Evolutionary conservation across 2,797 vertebrate genomes (phyloP), one percentile per base, ranked within the genome.

Genomic region (Acanthornis magna): DNA sequence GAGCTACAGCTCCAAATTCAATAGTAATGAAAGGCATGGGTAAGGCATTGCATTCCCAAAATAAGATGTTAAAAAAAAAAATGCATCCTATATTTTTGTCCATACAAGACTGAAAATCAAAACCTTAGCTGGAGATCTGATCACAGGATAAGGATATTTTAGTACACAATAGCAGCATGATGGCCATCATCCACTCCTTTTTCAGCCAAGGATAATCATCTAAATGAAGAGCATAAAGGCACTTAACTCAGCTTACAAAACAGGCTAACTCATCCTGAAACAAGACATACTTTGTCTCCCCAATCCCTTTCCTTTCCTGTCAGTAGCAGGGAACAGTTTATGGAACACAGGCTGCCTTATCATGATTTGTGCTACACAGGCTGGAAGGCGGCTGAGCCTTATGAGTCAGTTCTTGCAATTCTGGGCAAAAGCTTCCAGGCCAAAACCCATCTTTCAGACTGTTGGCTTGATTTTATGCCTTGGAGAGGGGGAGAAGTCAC

Each of bases 361-460:
- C 29, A 1, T 81, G 55, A 76, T 67, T 86, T 85, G 75, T 72
- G 67, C 75, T 89, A 66, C 25, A 76, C 12, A 65, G 70, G 51
- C 83, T 92, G 85, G 60, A 92, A 96, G 81, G 67, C 14, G 79
- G 47, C 34, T 81, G n/a, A 91, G 89, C n/a, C 55, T 86, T 45
- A 36, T 54, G 78, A 91, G 82, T 91, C 85, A 95, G 76, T 89
- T 92, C 74, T 91, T 71, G 78, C 77, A 95, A 71, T 57, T 95
- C 57, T 7, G 11, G 11, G 67, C 57, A 85, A 93, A 92, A 70
- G 65, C 65, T 92, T 89, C 65, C 88, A 93, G 73, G 87, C 87
- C 87, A 94, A 88, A 96, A 74, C 20, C 70, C 51, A 91, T 89
- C 72, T 53, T 88, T 88, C 91, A 94, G 62, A 76, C 76, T 77